These are phyloP conservation scores for Ahaetulla prasina DNA, from an alignment of 2,113 vertebrate genomes.

Conservation along the genomic window DNA sequence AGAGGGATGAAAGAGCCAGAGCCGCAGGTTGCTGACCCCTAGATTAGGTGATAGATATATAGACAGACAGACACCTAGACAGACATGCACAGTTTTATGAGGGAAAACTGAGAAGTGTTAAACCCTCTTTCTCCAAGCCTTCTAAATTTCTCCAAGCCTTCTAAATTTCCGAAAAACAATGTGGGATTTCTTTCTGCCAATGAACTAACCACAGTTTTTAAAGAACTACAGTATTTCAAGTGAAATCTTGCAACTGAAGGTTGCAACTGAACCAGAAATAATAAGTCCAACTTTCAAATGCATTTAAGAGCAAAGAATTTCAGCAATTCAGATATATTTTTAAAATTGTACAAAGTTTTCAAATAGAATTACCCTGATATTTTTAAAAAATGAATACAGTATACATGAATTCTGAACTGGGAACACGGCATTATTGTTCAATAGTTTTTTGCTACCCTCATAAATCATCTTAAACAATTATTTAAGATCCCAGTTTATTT, in stretches of 20 bases:
- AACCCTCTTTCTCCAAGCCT: not conserved
- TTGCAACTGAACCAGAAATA: not conserved
- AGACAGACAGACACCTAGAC: not conserved
- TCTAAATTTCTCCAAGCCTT: not conserved
- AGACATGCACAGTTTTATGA: not conserved
- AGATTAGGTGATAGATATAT: not conserved
- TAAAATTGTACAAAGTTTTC: not conserved
- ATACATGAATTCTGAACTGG: not conserved
- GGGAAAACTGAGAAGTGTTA: not conserved
- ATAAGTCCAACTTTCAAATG: not conserved
- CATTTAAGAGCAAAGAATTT: not conserved
- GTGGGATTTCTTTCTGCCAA: not conserved
- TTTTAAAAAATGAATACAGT: not conserved
- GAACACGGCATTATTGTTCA: not conserved
- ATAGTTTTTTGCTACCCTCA: not conserved
- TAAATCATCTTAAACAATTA: not conserved
- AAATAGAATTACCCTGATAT: not conserved
- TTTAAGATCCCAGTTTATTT: rapidly evolving
- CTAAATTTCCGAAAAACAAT: not conserved
- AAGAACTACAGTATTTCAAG: not conserved
- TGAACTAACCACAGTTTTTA: not conserved
- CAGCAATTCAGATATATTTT: not conserved
- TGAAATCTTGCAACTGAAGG: not conserved
- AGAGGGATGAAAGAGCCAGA: too few species aligned
- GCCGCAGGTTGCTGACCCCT: too few species aligned